Conservation (phyloP, 2,888 invertebrate genomes). For the Noctua fimbriata region DNA sequence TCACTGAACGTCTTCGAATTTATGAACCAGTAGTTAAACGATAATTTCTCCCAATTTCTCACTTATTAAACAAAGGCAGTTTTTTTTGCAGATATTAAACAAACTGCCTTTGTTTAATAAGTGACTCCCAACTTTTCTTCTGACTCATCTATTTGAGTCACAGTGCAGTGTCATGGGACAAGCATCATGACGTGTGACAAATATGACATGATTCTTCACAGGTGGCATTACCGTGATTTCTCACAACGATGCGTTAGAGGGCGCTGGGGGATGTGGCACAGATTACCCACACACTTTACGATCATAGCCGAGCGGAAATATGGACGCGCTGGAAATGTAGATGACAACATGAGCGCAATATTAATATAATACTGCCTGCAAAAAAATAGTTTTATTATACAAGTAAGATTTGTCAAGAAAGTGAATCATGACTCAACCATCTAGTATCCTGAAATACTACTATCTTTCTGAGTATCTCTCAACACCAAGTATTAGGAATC, state of each 20-base stretch:
- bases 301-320: neutral
- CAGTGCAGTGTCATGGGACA: neutral
- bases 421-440: neutral
- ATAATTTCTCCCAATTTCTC: neutral
- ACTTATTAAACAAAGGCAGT: neutral
- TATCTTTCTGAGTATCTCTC: neutral
- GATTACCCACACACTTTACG: neutral
- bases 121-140: neutral
- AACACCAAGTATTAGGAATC: neutral
- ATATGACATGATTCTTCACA: neutral
- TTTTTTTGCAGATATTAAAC: too few relatives aligned
- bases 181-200: neutral
- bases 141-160: neutral
- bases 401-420: neutral
- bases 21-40: neutral
- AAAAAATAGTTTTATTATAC: neutral
- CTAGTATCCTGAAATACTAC: neutral
- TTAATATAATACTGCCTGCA: neutral
- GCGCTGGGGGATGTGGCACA: neutral
- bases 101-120: neutral
- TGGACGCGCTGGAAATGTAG: neutral
- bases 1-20: neutral
- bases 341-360: constrained; percentile 11
- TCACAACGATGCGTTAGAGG: neutral
- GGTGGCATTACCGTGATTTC: neutral